These are phyloP conservation scores for Peucedramus taeniatus DNA, from an alignment of 2,113 vertebrate species.

Conservation along the genomic window DNA sequence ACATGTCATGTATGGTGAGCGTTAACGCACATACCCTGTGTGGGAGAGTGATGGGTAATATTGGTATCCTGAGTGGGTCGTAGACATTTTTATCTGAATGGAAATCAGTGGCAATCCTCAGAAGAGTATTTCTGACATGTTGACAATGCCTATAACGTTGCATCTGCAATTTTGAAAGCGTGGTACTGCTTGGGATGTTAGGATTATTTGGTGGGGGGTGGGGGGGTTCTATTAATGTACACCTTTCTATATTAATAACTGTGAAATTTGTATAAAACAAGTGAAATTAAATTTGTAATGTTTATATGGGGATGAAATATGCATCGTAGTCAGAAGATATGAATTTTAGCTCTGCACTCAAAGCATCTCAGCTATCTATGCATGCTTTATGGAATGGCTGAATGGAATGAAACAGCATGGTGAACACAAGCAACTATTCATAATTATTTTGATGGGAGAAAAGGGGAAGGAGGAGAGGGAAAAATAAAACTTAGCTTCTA, in stretches of 20 bases:
- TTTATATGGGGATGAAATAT: background rate
- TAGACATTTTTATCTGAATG: background rate
- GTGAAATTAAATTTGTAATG: background rate
- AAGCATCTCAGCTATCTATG: background rate
- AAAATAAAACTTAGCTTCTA: background rate
- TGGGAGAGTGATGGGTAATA: background rate
- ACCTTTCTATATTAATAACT: background rate
- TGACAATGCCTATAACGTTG: background rate
- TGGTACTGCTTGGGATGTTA: background rate
- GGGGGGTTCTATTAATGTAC: background rate
- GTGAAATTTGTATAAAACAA: background rate
- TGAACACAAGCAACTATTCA: background rate
- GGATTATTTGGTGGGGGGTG: accelerated
- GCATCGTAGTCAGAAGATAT: background rate
- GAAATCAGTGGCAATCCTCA: background rate
- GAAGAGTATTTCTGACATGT: background rate
- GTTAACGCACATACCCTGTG: background rate
- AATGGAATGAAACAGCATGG: background rate
- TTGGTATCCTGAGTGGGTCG: accelerated
- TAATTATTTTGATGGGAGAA: background rate
- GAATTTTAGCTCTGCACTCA: background rate
- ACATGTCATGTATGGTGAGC: accelerated
- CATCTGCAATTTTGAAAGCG: background rate
- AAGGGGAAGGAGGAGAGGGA: background rate
- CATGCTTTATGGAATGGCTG: background rate